Evolutionary conservation across 2,888 invertebrate genomes (phyloP).

Genomic region (Nipponacmea schrenckii): DNA sequence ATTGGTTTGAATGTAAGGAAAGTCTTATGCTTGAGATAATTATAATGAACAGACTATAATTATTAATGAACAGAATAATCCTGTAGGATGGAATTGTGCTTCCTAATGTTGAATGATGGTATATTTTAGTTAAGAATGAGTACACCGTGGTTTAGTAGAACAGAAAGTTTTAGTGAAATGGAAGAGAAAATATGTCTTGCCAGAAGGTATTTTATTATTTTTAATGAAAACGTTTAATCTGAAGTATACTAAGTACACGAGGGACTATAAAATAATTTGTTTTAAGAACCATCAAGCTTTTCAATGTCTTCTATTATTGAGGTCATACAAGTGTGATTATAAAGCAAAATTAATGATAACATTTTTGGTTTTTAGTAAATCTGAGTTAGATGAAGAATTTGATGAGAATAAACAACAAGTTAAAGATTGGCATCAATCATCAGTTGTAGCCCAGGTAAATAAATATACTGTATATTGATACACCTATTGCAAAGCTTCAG

Average conservation of each 20-base stretch:
- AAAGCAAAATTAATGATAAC: not conserved
- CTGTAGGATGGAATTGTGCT: not conserved
- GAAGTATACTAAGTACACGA: no score
- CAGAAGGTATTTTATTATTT: constrained; percentile 48
- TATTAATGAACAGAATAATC: not conserved
- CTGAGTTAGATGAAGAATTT: constrained; percentile 50
- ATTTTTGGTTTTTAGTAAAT: constrained; percentile 45
- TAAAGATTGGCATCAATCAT: constrained; percentile 60
- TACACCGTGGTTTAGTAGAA: constrained; percentile 60
- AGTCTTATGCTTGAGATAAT: no score
- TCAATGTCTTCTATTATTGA: no score
- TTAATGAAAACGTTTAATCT: no score
- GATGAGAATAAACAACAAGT: constrained; percentile 47
- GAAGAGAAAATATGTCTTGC: constrained; percentile 60
- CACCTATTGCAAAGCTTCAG: no score
- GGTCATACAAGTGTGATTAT: no score
- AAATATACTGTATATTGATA: not conserved
- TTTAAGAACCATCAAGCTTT: no score
- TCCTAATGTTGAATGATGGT: not conserved
- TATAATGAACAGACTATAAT: no score
- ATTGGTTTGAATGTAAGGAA: no score
- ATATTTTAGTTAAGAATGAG: constrained; percentile 57
- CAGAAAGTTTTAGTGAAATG: constrained; percentile 59
- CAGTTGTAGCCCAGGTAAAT: constrained; percentile 53
- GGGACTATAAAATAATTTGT: no score